Evolutionary conservation across 2,888 invertebrate genomes (phyloP).

Genomic region (Aphidoletes aphidimyza): DNA sequence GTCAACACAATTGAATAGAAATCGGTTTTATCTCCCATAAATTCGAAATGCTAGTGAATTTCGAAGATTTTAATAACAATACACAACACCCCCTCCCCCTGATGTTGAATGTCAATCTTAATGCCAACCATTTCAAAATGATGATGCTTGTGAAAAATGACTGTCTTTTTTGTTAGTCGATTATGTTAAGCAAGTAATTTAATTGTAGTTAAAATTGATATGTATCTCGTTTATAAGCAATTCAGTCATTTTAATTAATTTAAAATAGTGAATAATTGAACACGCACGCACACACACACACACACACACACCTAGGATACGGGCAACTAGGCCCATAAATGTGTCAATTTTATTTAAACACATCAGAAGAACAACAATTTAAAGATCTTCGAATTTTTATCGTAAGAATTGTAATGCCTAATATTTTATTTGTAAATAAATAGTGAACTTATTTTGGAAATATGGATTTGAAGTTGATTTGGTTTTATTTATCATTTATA

Average conservation of each 20-base stretch:
- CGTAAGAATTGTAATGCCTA: not conserved
- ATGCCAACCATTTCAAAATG: not conserved
- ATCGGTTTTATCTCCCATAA: not conserved
- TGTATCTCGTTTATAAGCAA: not conserved
- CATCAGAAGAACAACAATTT: not conserved
- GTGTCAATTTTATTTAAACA: conserved; percentile 2
- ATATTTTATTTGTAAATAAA: conserved; percentile 36
- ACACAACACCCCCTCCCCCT: not conserved
- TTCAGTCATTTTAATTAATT: conserved; percentile 43
- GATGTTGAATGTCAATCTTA: not conserved
- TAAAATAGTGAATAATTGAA: not conserved
- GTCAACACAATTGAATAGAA: not conserved
- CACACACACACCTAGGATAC: not conserved
- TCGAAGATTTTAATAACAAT: not conserved
- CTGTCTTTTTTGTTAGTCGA: conserved; percentile 51
- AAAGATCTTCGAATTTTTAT: not conserved
- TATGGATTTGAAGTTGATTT: not conserved
- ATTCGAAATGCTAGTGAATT: too few relatives aligned
- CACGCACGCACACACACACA: not conserved
- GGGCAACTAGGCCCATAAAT: not conserved
- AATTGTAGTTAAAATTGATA: conserved; percentile 29
- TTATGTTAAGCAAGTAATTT: conserved; percentile 24
- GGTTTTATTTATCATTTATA: not conserved
- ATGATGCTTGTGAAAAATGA: conserved; percentile 23
- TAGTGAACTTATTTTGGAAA: not conserved